phyloP scores from a whole-genome alignment of 2,888 invertebrate genomes.

The Colletes collaris region DNA sequence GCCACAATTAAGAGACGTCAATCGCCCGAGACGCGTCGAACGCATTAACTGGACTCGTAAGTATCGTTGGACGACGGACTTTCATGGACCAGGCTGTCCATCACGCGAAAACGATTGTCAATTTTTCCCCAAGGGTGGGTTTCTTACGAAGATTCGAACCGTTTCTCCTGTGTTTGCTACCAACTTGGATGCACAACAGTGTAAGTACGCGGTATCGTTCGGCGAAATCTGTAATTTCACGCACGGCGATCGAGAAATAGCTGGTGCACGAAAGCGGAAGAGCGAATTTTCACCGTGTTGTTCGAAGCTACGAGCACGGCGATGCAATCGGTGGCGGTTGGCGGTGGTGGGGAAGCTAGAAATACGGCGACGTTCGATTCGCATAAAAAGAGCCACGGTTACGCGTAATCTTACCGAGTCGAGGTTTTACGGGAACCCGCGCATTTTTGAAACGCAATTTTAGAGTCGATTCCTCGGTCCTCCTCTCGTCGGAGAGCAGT shows the following conservation, averaged over 20 bases:
- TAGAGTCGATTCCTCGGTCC: constrained; percentile 18
- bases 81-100: not conserved
- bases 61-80: not conserved
- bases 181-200: too few species aligned
- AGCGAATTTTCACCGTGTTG: not conserved
- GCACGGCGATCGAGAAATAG: too few species aligned
- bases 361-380: constrained; percentile 25
- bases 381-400: constrained; percentile 31
- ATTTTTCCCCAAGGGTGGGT: too few species aligned
- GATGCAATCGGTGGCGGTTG: not conserved
- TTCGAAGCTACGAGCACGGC: not conserved
- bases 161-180: too few species aligned
- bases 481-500: constrained; percentile 3
- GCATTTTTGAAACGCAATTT: constrained; percentile 50
- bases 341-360: constrained; percentile 4
- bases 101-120: not conserved
- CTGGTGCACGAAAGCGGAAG: not conserved
- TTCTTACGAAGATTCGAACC: too few species aligned
- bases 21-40: constrained; percentile 70
- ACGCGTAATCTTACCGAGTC: constrained; percentile 48
- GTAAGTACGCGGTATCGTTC: too few species aligned
- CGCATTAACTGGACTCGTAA: constrained; percentile 9
- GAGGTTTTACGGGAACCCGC: constrained; percentile 44
- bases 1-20: constrained; percentile 80
- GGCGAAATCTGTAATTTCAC: too few species aligned